phyloP scores from a whole-genome alignment of 2,888 invertebrate species.

The Eurois occulta region DNA sequence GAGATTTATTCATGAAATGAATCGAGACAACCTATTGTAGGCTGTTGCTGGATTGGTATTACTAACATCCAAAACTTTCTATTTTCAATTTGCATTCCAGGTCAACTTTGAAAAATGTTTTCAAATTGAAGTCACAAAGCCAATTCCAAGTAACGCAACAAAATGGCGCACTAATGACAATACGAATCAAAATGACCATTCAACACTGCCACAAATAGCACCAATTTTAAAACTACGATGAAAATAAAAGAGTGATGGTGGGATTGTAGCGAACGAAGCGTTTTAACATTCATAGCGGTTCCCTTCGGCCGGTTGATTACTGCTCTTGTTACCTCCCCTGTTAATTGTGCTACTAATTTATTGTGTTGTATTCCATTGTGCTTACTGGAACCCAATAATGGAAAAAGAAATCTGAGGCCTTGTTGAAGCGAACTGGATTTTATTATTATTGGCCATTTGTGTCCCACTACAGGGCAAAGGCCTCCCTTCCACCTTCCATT shows the following conservation, averaged over 20 bases:
- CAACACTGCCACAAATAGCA: slow-evolving; percentile 34
- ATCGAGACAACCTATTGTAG: too few species aligned
- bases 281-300: slow-evolving; percentile 65
- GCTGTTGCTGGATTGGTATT: neutral
- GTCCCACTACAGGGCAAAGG: too few species aligned
- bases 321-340: slow-evolving; percentile 60
- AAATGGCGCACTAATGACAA: slow-evolving; percentile 32
- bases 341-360: slow-evolving; percentile 58
- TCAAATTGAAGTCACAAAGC: neutral
- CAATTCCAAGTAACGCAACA: slow-evolving; percentile 10
- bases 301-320: slow-evolving; percentile 64
- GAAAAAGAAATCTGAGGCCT: slow-evolving; percentile 3
- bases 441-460: neutral
- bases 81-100: neutral
- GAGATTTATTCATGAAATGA: neutral
- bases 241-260: slow-evolving; percentile 49
- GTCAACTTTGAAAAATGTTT: neutral
- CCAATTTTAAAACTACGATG: slow-evolving; percentile 39
- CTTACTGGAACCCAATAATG: slow-evolving; percentile 16
- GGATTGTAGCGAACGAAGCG: slow-evolving; percentile 53
- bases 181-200: slow-evolving; percentile 10
- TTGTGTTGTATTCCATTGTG: slow-evolving; percentile 49
- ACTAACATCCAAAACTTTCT: too few species aligned
- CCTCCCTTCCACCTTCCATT: neutral
- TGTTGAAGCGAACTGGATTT: neutral